These are phyloP conservation scores for Galeruca laticollis DNA, from an alignment of 2,888 invertebrate genomes.

Conservation along the genomic window DNA sequence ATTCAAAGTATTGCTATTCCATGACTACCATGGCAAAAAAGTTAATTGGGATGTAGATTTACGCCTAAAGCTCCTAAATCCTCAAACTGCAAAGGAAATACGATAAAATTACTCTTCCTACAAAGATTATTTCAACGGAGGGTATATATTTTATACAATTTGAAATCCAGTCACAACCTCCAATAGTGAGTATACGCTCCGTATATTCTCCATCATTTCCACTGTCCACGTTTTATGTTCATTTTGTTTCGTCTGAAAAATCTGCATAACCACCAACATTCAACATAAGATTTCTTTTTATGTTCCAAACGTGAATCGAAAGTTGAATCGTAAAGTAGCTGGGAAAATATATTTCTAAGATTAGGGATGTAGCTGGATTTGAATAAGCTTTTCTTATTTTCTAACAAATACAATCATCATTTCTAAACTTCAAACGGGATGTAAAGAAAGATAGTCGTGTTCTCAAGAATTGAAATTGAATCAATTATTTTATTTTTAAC, in stretches of 20 bases:
- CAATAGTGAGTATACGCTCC: conserved; percentile 19
- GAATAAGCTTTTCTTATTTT: background rate
- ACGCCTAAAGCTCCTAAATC: background rate
- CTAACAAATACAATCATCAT: background rate
- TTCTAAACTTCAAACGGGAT: background rate
- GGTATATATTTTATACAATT: conserved; percentile 13
- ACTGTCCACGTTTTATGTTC: conserved; percentile 34
- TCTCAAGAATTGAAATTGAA: no score
- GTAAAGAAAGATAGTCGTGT: no score
- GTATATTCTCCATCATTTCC: conserved; percentile 26
- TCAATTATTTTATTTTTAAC: background rate
- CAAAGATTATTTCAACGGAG: conserved; percentile 8
- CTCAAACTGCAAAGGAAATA: background rate
- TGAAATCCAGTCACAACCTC: conserved; percentile 13
- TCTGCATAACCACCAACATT: conserved; percentile 58
- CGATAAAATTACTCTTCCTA: background rate
- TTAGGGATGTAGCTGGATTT: background rate
- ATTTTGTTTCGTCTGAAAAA: conserved; percentile 48
- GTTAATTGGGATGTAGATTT: background rate
- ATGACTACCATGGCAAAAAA: background rate
- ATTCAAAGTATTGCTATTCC: no score
- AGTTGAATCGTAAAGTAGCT: conserved; percentile 53
- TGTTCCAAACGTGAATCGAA: conserved; percentile 56
- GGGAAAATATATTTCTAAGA: conserved; percentile 6
- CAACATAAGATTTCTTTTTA: conserved; percentile 55